Base-by-base conservation (phyloP, 2,888 invertebrate species). In the Palloptera scutellata region DNA sequence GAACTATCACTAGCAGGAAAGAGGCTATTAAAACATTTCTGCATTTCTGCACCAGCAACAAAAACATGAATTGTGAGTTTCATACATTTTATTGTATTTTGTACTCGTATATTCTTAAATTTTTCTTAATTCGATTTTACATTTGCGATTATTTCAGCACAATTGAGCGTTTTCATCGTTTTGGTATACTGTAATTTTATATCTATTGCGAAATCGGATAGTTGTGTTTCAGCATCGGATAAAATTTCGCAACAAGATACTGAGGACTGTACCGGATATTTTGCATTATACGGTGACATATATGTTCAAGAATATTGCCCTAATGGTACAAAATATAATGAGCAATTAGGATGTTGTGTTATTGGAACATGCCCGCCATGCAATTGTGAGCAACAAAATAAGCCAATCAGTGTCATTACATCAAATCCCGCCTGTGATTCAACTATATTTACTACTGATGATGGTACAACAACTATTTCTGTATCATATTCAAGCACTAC, bases 331-430 rank as follows among this genome's bases (percentile, higher is more conserved):
- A 74, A 69, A 52, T 75, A 69, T 48, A 60, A 66, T 41, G 11
- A 19, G 0, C 10, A 30, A 10, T 59, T 57, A 17, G 62, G 58
- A 9, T 40, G 30, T 1, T 75, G 75, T 64, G 40, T 74, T 20
- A 43, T 55, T 1, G 74, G 74, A 1, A 70, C 68, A 13, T 75
- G 74, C 51, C 73, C 74, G 19, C 74, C 74, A n/a, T 74, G 74
- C 54, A 66, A 72, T 55, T 73, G 72, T 64, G 51, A 43, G 42
- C 15, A 30, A 30, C 30, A 30, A 30, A 30, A 30, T 30, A 30
- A 6, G n/a, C 11, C 0, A 13, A 17, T 3, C 2, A 30, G 30
- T 30, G 30, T 30, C 30, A 6, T 30, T 30, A 30, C 30, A 30
- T 30, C 30, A 30, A 30, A 30, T 30, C 30, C 30, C 30, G 30